These are phyloP conservation scores for Sebastes itinus DNA, from an alignment of 2,797 vertebrate genomes.

Conservation along the genomic window DNA sequence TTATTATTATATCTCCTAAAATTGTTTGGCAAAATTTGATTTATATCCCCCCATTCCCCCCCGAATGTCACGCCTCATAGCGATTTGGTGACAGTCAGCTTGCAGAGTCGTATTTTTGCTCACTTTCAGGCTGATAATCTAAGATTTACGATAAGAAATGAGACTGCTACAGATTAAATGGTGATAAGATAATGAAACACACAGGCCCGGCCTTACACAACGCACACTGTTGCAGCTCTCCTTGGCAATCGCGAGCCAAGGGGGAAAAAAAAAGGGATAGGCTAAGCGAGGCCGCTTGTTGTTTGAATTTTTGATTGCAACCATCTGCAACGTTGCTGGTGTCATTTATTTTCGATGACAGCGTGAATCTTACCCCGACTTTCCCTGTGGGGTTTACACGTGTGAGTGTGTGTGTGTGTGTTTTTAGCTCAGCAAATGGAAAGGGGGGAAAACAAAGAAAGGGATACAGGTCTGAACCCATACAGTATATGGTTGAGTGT, in stretches of 20 bases:
- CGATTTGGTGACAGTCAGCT: slow-evolving; percentile 69
- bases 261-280: slow-evolving; percentile 42
- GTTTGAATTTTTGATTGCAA: slow-evolving; percentile 82
- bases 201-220: slow-evolving; percentile 70
- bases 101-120: slow-evolving; percentile 58
- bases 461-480: slow-evolving; percentile 74
- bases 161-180: slow-evolving; percentile 75
- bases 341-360: slow-evolving; percentile 79
- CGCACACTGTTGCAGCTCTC: slow-evolving; percentile 66
- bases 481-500: slow-evolving; percentile 50
- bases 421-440: slow-evolving; percentile 50
- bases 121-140: slow-evolving; percentile 61
- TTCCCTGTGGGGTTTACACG: slow-evolving; percentile 62
- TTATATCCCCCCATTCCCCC: slow-evolving; percentile 14
- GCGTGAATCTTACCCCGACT: slow-evolving; percentile 68
- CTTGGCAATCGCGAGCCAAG: slow-evolving; percentile 58
- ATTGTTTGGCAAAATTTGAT: slow-evolving; percentile 66
- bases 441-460: slow-evolving; percentile 61
- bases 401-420: not conserved
- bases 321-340: slow-evolving; percentile 78
- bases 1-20: slow-evolving; percentile 58
- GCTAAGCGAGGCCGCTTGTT: slow-evolving; percentile 74
- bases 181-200: slow-evolving; percentile 79
- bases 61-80: slow-evolving; percentile 54
- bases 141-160: slow-evolving; percentile 78